Evolutionary conservation across 2,888 invertebrate species (phyloP).

Genomic region (Cataglyphis rosenhaueri): DNA sequence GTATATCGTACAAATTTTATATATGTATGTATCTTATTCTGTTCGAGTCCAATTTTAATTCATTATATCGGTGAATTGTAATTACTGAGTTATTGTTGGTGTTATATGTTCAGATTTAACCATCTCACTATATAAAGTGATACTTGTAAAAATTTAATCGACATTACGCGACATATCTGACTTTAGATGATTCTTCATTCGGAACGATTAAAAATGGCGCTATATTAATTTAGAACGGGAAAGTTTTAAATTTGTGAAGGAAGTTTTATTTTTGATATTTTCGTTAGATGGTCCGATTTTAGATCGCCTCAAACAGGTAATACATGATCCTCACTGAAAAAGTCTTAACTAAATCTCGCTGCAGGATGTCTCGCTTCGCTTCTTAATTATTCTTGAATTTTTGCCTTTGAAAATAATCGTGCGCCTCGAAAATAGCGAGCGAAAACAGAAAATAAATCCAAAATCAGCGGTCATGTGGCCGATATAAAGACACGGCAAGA

Average conservation of each 20-base stretch:
- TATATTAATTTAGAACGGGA: not conserved
- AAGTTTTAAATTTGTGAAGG: constrained; percentile 2
- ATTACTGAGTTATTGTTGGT: constrained; percentile 11
- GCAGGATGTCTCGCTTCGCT: not conserved
- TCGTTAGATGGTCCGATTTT: not conserved
- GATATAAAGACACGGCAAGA: constrained; percentile 26
- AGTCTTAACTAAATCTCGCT: not conserved
- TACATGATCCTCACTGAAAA: not conserved
- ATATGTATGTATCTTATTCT: not conserved
- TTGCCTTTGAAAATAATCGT: not conserved
- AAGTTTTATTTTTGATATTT: constrained; percentile 27
- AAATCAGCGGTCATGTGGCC: constrained; percentile 31
- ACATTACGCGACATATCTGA: not conserved
- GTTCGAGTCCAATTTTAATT: constrained; percentile 2
- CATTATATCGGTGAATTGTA: not conserved
- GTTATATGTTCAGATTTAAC: not conserved
- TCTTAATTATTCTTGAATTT: not conserved
- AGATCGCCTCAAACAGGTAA: not conserved
- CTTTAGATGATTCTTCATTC: not conserved
- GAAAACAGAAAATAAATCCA: constrained; percentile 35
- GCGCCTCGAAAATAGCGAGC: not conserved
- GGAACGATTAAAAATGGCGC: constrained; percentile 5
- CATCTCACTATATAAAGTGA: not conserved
- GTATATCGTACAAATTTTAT: not conserved
- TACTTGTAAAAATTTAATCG: constrained; percentile 15